Evolutionary conservation across 1,140 invertebrate genomes (phyloP), one percentile per base, ranked within the genome.

Genomic region (Drosophila funebris): DNA sequence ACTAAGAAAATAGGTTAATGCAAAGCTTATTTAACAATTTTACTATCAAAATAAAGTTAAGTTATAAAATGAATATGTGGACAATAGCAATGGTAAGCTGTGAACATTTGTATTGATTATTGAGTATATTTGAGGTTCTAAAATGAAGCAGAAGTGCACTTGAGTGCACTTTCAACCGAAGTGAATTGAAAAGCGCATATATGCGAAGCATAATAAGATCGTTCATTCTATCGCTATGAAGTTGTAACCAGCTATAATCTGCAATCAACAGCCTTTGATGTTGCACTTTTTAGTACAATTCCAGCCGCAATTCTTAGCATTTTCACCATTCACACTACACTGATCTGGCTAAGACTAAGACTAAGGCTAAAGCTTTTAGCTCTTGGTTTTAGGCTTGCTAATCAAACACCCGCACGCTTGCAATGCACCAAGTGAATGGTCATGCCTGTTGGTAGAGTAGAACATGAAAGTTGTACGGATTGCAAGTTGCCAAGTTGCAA

Each of bases 381-480:
- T 54, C 22, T 44, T 24, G 36, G 36, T 56, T 63, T 63, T 44
- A 16, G 36, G 36, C 64, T 63, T 63, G 66, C 81, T 84, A 85
- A 84, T 84, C 80, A 84, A 84, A 84, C 80, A 83, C 80, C 80
- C 80, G 81, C 80, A 84, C 80, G 80, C 13, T 71, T 68, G 61
- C 18, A 37, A 22, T 31, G 14, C 24, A 44, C 44, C 37, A 57
- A 73, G 70, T 71, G 78, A 89, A 78, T 75, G 76, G 67, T 84
- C 78, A 88, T 88, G 84, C 75, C 72, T 58, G 78, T 48, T 56
- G 68, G 24, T 52, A 56, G 56, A 67, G 58, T 27, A 78, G 75
- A 76, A 76, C 76, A 76, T 76, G 75, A 46, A 81, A 63, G 46
- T 33, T 33, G 31, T 43, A 81, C 70, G 46, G 48, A 14, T 68